Conservation (phyloP, 2,113 vertebrate species). For the Gallinago paraguaiae region DNA sequence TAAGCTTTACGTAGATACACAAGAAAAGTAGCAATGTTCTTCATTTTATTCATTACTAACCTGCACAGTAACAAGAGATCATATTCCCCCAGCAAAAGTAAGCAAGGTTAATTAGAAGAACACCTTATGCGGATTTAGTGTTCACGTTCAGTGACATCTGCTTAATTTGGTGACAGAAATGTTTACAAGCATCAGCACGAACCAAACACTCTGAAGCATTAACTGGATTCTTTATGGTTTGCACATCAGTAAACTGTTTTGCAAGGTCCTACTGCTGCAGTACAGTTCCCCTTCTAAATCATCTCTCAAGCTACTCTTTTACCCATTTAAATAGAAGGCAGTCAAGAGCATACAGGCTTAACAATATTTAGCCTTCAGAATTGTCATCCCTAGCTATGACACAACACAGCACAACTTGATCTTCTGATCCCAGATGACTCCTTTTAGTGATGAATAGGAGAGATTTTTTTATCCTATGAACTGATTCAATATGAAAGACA, state of each 20-base stretch:
- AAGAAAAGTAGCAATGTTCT: background rate
- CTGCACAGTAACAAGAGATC: background rate
- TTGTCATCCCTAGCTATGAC: background rate
- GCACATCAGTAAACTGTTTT: background rate
- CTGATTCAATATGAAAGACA: background rate
- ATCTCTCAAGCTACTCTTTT: background rate
- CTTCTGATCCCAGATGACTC: background rate
- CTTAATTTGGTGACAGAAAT: conserved; percentile 50
- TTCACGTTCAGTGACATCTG: conserved; percentile 13
- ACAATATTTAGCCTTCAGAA: background rate
- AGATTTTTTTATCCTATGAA: background rate
- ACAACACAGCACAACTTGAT: background rate
- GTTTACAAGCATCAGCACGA: conserved; percentile 23
- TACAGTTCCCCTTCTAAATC: background rate
- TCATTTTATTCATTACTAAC: background rate
- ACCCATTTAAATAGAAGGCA: background rate
- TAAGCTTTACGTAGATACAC: background rate
- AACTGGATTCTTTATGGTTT: conserved; percentile 18
- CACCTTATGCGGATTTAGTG: background rate
- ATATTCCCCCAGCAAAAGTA: background rate
- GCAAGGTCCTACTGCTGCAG: background rate
- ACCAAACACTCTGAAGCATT: background rate
- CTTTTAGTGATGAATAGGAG: background rate
- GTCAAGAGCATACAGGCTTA: background rate
- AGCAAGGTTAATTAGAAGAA: conserved; percentile 48